Evolutionary conservation across 2,113 vertebrate species (phyloP).

Genomic region (Ibidorhyncha struthersii): DNA sequence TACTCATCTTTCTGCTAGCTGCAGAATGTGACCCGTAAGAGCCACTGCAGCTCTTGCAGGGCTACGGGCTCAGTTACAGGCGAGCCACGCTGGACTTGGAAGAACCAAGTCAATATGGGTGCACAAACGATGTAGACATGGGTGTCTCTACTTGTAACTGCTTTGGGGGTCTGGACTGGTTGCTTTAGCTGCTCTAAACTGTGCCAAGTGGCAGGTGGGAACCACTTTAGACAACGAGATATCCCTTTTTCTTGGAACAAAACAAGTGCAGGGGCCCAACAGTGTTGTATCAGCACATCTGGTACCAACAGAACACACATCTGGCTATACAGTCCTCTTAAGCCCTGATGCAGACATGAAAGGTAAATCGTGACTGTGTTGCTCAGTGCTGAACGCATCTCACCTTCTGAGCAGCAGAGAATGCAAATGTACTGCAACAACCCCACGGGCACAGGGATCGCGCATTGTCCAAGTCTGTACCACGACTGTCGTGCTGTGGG

Average conservation of each 20-base stretch:
- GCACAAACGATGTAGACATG: background rate
- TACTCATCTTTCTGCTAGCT: background rate
- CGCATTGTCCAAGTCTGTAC: background rate
- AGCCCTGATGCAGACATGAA: background rate
- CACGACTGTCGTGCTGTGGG: fast-evolving
- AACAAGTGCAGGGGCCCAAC: background rate
- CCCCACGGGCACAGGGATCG: fast-evolving
- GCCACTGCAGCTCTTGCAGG: background rate
- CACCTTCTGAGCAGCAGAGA: background rate
- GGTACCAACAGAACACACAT: background rate
- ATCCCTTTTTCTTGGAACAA: background rate
- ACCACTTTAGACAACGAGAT: background rate
- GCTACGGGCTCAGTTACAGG: background rate
- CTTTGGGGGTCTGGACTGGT: background rate
- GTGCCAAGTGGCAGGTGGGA: background rate
- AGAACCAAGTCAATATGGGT: background rate
- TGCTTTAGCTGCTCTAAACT: background rate
- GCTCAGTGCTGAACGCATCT: background rate
- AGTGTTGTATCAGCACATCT: background rate
- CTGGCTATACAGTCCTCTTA: background rate
- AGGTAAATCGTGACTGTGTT: background rate
- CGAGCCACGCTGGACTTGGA: fast-evolving
- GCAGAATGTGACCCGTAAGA: background rate
- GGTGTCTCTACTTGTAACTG: background rate
- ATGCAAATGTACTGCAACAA: background rate